Percentiles rank a stretch among this genome's conserved stretches.
Conservation (phyloP, 2,797 vertebrate genomes). For the Enteromius unitaeniatus region DNA sequence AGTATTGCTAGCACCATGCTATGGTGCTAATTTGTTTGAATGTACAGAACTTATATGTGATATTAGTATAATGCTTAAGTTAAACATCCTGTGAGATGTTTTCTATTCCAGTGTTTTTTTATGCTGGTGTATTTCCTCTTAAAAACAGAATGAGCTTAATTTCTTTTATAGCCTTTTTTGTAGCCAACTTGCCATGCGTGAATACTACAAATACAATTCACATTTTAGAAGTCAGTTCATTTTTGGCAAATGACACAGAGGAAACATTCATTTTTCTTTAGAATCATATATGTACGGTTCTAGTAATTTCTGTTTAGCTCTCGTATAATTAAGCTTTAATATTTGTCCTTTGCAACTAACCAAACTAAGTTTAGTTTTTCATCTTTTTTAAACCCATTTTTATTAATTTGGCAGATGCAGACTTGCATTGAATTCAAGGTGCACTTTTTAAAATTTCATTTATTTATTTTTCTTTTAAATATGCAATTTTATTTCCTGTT, state of each 20-base stretch:
- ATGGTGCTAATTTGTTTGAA: not conserved
- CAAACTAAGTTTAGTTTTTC: not conserved
- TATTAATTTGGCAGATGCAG: not conserved
- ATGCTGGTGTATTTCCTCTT: not conserved
- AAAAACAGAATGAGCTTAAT: not conserved
- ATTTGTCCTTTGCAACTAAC: not conserved
- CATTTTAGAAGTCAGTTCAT: not conserved
- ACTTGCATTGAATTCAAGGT: not conserved
- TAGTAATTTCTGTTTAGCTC: not conserved
- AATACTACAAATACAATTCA: not conserved
- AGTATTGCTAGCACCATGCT: not conserved
- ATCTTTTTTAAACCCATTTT: not conserved
- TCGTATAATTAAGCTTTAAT: not conserved
- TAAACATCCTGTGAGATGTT: not conserved
- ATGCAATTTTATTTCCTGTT: too few relatives aligned
- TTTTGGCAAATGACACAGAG: not conserved
- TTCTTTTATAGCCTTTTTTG: not conserved
- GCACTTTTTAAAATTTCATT: too few relatives aligned
- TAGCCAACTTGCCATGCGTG: not conserved
- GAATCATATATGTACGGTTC: not conserved
- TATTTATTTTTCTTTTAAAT: too few relatives aligned
- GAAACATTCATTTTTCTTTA: too few relatives aligned
- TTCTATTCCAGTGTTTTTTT: too few relatives aligned
- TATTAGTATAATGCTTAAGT: not conserved
- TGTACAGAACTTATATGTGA: not conserved